Percentiles rank a stretch among this genome's conserved stretches.
These are phyloP conservation scores for Acronicta leporina DNA, from an alignment of 2,888 invertebrate genomes.

Conservation along the genomic window DNA sequence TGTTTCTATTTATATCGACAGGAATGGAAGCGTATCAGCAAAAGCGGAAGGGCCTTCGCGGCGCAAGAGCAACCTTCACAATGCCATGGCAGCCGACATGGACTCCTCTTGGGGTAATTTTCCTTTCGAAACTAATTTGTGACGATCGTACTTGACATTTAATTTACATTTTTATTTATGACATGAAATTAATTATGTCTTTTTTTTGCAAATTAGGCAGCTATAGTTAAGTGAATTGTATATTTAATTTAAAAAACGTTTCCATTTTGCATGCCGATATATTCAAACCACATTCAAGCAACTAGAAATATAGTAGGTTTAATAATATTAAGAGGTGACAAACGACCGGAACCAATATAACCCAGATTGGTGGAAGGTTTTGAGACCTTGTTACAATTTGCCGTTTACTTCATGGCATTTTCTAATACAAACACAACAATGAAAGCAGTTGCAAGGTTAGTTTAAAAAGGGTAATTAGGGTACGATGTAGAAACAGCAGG, in stretches of 20 bases:
- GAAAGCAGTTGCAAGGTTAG: slow-evolving; percentile 47
- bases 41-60: slow-evolving; percentile 91
- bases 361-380: slow-evolving; percentile 44
- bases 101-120: slow-evolving; percentile 83
- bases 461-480: slow-evolving; percentile 28
- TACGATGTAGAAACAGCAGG: slow-evolving; percentile 53
- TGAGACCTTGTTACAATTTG: slow-evolving; percentile 50
- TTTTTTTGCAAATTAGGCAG: slow-evolving; percentile 11
- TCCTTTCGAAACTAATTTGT: slow-evolving; percentile 37
- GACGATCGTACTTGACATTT: slow-evolving; percentile 19
- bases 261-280: background rate
- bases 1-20: slow-evolving; percentile 54
- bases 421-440: slow-evolving; percentile 31
- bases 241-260: background rate
- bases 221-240: slow-evolving; percentile 4
- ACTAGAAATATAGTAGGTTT: slow-evolving; percentile 15
- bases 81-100: slow-evolving; percentile 86
- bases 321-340: slow-evolving; percentile 15
- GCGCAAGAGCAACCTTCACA: slow-evolving; percentile 92
- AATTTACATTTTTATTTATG: slow-evolving; percentile 26
- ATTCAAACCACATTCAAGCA: slow-evolving; percentile 1
- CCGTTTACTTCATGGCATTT: slow-evolving; percentile 38
- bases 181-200: slow-evolving; percentile 21
- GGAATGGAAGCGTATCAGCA: slow-evolving; percentile 85
- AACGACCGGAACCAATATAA: slow-evolving; percentile 47